These are phyloP conservation scores for Xanthia icteritia DNA, from an alignment of 2,888 invertebrate species.

Conservation along the genomic window DNA sequence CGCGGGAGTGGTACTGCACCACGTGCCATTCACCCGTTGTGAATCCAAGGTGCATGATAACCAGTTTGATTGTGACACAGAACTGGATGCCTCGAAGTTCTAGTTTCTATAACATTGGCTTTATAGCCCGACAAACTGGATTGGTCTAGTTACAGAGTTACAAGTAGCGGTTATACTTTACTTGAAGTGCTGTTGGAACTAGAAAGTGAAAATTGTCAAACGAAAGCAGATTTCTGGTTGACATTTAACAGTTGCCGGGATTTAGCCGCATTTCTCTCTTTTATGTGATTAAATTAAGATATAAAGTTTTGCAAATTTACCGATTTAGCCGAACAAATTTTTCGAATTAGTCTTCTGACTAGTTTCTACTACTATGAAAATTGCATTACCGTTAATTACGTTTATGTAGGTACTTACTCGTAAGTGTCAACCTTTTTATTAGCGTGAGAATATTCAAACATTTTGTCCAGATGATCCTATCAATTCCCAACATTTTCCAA, in stretches of 20 bases:
- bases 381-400: neutral
- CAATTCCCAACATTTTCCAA: neutral
- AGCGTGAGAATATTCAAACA: neutral
- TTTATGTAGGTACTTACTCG: neutral
- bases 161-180: neutral
- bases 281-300: neutral
- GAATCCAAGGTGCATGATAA: constrained; percentile 22
- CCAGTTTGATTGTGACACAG: constrained; percentile 30
- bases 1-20: constrained; percentile 19
- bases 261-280: neutral
- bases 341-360: neutral
- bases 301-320: neutral
- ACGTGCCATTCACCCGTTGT: constrained; percentile 39
- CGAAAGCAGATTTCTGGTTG: neutral
- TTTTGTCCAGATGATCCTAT: neutral
- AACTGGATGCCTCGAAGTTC: constrained; percentile 27
- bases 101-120: constrained; percentile 45
- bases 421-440: neutral
- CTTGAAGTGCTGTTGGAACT: neutral
- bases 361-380: neutral
- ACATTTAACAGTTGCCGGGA: neutral
- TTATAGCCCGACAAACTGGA: constrained; percentile 21
- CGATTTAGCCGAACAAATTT: neutral
- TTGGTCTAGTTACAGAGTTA: neutral
- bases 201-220: neutral